Base-by-base conservation (phyloP, 2,797 vertebrate species). In the Typhlichthys subterraneus region DNA sequence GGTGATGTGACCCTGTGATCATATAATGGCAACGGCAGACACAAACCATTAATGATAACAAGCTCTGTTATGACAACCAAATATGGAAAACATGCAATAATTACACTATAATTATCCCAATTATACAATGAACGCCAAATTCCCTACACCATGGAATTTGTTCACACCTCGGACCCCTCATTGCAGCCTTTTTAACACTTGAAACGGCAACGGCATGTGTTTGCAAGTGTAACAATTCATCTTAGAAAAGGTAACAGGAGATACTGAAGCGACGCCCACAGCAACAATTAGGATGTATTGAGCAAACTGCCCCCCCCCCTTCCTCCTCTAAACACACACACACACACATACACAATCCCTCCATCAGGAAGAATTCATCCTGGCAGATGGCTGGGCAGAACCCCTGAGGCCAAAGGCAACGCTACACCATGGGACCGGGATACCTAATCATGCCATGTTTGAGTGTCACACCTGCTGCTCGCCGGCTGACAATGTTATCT, bases 351-450 rank as follows among this genome's bases (percentile, higher is more conserved):
- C 10, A 31, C 45, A n/a, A 46, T n/a, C 64, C 68, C 61, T 53
- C 65, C 75, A 58, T 62, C 69, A 58, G 67, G 69, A 87, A 83
- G 88, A 87, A 89, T 89, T 90, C 85, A 86, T 65, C 77, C 73
- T 23, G 80, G 88, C 93, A 94, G 93, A 94, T 94, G 93, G 93
- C 53, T 74, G 70, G 88, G 87, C 89, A 72, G 68, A 84, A 83
- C 85, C 89, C 88, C 77, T 58, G 81, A 77, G 87, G 88, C 83
- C 88, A 46, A 77, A 69, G 86, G 93, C 91, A 93, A 94, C 45
- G 92, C 88, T 92, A 94, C 91, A 93, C 93, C 90, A 92, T 94
- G 93, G 82, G 93, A 94, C 85, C 91, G 79, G 69, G 89, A 91
- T 78, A 93, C 87, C 86, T 90, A 91, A 93, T 93, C 91, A 80